A percentile compares a stretch with the other conserved stretches of the same genome.
Evolutionary conservation across 2,888 invertebrate genomes (phyloP).

Genomic region (Pogonocherus hispidulus): DNA sequence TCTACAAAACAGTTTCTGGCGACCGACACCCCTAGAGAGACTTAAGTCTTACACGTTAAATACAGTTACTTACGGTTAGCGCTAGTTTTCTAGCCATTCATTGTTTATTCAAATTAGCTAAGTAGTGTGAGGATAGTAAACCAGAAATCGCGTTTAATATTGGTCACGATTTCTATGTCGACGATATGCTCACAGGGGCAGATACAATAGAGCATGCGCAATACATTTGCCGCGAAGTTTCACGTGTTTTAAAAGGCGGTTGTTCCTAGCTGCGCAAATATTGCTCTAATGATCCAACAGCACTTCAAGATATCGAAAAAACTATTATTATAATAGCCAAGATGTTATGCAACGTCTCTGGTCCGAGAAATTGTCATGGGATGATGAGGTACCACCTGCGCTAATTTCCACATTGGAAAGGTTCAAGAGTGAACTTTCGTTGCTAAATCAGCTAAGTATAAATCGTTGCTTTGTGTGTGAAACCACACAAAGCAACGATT

Average conservation of each 20-base stretch:
- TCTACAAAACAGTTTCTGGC: not conserved
- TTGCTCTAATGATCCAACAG: not conserved
- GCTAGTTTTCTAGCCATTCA: conserved; percentile 29
- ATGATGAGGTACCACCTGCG: not conserved
- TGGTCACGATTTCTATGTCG: conserved; percentile 31
- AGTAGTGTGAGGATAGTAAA: conserved; percentile 15
- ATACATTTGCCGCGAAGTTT: conserved; percentile 25
- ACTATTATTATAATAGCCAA: not conserved
- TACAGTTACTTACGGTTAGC: conserved; percentile 3
- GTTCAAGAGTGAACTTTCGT: not conserved
- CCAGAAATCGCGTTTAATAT: conserved; percentile 17
- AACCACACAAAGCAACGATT: not conserved
- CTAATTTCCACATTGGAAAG: not conserved
- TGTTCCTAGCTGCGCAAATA: not conserved
- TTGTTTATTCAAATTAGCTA: conserved; percentile 26
- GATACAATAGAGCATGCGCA: conserved; percentile 32
- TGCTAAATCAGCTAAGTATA: not conserved
- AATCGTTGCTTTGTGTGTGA: not conserved
- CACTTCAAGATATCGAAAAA: not conserved
- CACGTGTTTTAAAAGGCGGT: not conserved
- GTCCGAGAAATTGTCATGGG: not conserved
- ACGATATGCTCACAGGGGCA: conserved; percentile 31
- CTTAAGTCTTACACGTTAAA: not conserved
- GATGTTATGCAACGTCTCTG: not conserved
- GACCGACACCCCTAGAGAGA: not conserved